Base-by-base conservation (phyloP, 2,888 invertebrate species). In the Cataglyphis livida region DNA sequence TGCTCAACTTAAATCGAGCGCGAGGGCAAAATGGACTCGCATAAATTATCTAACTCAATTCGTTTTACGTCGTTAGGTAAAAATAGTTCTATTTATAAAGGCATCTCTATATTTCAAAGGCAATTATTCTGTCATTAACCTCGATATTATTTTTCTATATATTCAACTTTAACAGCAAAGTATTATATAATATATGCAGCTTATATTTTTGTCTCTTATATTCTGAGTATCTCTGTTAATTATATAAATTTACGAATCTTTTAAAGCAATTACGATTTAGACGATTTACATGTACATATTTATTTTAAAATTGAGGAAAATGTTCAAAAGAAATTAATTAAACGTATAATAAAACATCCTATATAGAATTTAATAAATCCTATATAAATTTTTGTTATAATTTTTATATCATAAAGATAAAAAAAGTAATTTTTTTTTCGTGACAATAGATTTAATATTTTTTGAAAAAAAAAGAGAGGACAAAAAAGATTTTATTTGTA, bases 11-110 rank as follows among this genome's bases (percentile, higher is more conserved):
- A 44, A 18, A 57, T n/a, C 32, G 12, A 41, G 4, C 5, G 32
- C 44, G 6, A 28, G 51, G n/a, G n/a, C 25, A 71, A 71, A 48
- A 79, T 48, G 61, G 59, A 71, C 35, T 10, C 32, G 21, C 44
- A 70, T 70, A 70, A 70, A 78, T 78, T 78, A 78, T 57, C 59
- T 21, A 41, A 21, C 32, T 59, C 9, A 3, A 51, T n/a, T 5
- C 51, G 71, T 79, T 79, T 71, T 51, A 32, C 59, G 21, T 79
- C 71, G n/a, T 78, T 78, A 70, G 21, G 12, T 32, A 78, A 70
- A 78, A 70, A 70, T 57, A 54, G 54, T 51, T 68, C 57, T 59
- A 51, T 51, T 51, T 51, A 35, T 35, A 51, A n/a, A n/a, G 51
- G 51, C 7, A n/a, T 7, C n/a, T n/a, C 51, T 51, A 51, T 70